Base-by-base conservation (phyloP, 2,797 vertebrate genomes). In the Botia almorhae region DNA sequence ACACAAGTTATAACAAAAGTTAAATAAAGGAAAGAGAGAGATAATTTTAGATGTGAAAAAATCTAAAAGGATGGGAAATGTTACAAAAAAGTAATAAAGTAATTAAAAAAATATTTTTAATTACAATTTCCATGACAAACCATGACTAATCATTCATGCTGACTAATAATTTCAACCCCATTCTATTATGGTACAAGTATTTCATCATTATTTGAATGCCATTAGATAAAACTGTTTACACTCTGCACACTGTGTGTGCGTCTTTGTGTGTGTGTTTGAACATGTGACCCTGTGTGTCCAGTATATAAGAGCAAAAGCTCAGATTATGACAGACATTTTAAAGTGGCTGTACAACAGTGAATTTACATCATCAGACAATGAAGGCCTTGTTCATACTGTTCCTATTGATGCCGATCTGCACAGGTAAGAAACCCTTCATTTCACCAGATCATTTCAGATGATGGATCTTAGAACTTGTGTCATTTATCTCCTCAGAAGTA, bases 381-480 rank as follows among this genome's bases (percentile, higher is more conserved):
- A 89, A 87, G 77, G 74, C 80, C 78, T 85, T 69, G 75, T 48
- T 89, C 7, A 13, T 85, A 39, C 78, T 88, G 70, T 17, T 86
- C 2, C 48, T 89, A 71, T 33, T 90, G 56, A 74, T 87, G 72
- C 87, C 87, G 19, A 3, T 87, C 50, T 87, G 87, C 26, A 33
- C 73, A 43, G 87, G 82, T 86, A 43, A 1, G 82, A 29, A 26
- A 60, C 23, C 12, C 7, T 7, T 1, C 10, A 7, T 46, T 46
- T 50, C 12, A 61, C 23, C 1, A 29, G 23, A 60, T 23, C 21
- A 4, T 60, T 60, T 60, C 2, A 60, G 10, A 11, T 60, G 21
- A 4, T 26, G 2, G 12, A 13, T 60, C 7, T 29, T 29, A 29
- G 29, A 29, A 29, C 29, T 29, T n/a, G n/a, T 39, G 39, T 39